Base-by-base conservation (phyloP, 2,888 invertebrate genomes). In the Nemotelus nigrinus region DNA sequence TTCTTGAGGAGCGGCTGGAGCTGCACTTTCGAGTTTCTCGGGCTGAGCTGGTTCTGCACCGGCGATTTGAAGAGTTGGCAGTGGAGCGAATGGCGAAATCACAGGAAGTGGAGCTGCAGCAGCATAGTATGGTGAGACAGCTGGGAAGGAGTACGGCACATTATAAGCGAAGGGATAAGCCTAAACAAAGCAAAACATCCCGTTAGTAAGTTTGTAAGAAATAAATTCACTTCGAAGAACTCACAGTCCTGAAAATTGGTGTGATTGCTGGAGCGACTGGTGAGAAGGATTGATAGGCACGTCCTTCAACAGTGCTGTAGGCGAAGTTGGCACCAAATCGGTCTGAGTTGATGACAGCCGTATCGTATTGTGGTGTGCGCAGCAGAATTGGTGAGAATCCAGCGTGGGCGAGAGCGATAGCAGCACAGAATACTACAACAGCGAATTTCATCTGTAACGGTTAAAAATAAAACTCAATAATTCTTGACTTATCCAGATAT, bases 301-400 rank as follows among this genome's bases (percentile, higher is more conserved):
- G 89, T 79, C 87, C 88, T 84, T 89, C 89, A 68, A 88, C 85
- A 64, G 88, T 87, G 82, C 88, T 88, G 85, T 90, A 90, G 57
- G 89, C 89, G 83, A 90, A 90, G 85, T 89, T 89, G 77, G 89
- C 89, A 76, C 89, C 89, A 77, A 89, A 82, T 48, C 88, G 85
- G 80, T 89, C 88, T 53, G 88, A 88, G 83, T 88, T 87, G 83
- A 89, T 88, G 81, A 89, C 85, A 79, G 89, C 89, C 70, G 88
- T 88, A 85, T 89, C 89, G 80, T 87, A 85, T 81, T 85, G 84
- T 48, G 89, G 89, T 6, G 88, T 86, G 74, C 89, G 86, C 71
- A 83, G 53, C 41, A 80, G n/a, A 77, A 78, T 64, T 70, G 78
- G 58, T 48, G 78, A 44, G 6, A 79, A 50, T 7, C 68, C 78